These are phyloP conservation scores for Lipotes vexillifer DNA, from an alignment of 2,113 vertebrate genomes.

Conservation along the genomic window DNA sequence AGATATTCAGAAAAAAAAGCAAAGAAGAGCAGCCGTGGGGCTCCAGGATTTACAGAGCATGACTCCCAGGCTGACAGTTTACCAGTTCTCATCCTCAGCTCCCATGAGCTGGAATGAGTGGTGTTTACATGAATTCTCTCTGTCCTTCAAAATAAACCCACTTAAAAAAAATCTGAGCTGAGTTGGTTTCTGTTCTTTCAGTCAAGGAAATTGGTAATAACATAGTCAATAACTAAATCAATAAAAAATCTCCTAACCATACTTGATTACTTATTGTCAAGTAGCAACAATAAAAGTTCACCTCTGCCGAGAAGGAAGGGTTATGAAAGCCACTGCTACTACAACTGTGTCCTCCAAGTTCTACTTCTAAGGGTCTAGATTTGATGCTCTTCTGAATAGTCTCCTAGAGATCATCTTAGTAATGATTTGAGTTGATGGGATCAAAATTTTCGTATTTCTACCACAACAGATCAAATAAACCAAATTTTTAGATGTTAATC, in stretches of 20 bases:
- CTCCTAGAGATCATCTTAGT: neutral
- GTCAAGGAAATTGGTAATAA: neutral
- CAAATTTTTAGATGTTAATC: neutral
- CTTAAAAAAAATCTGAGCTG: neutral
- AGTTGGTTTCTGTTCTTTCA: neutral
- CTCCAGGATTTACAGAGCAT: neutral
- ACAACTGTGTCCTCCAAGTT: neutral
- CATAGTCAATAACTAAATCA: neutral
- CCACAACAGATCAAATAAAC: neutral
- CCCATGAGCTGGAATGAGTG: neutral
- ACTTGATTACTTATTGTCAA: neutral
- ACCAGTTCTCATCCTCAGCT: neutral
- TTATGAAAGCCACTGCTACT: neutral
- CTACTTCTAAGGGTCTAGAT: neutral
- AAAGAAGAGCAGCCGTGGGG: neutral
- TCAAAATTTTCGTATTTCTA: neutral
- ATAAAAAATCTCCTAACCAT: neutral
- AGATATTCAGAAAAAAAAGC: neutral
- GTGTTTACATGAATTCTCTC: neutral
- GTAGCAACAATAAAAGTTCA: neutral
- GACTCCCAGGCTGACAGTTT: neutral
- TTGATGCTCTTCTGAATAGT: neutral
- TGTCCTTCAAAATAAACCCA: constrained; percentile 5
- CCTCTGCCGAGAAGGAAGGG: too few relatives aligned
- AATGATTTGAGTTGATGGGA: neutral